Base-by-base conservation (phyloP, 2,888 invertebrate genomes). In the Lasius fuliginosus region DNA sequence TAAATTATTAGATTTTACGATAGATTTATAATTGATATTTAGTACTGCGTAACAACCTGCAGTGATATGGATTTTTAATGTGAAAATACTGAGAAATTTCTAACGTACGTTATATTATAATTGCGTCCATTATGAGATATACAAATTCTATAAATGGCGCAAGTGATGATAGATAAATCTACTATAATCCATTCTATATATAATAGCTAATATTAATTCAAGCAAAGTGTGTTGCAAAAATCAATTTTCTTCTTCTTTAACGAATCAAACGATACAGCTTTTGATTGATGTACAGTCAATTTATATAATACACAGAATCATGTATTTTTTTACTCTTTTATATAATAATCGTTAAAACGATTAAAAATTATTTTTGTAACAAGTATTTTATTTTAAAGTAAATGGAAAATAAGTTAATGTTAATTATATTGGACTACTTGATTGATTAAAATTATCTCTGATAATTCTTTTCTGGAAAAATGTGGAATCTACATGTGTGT, bases 31-130 rank as follows among this genome's bases (percentile, higher is more conserved):
- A 46, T 73, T 27, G 11, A 73, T 60, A 40, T 40, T 11, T 60
- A 18, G 18, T 58, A 4, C 23, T 23, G 23, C 27, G 5, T 40
- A 40, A 62, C 12, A 27, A 8, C 1, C 23, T 27, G 4, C 11
- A 71, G 23, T 15, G 8, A 9, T 33, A 73, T 23, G 18, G 12
- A 71, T 23, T 53, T 53, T 71, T 71, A 71, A 71, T 36, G 8
- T 12, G 15, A 12, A 4, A 53, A 53, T 53, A 8, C 15, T 33
- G n/a, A 33, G 56, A 23, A 30, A 56, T 71, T 73, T 73, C 5
- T 56, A 36, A 56, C 15, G 6, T 6, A 49, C 15, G 27, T 27
- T 27, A 30, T 65, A 8, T 67, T 69, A n/a, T 4, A 71, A 71
- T 71, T 71, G 15, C n/a, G 4, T 53, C 3, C 4, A 23, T 36